These are phyloP conservation scores for Salpingus planirostris DNA, from an alignment of 2,888 invertebrate genomes.

Conservation along the genomic window DNA sequence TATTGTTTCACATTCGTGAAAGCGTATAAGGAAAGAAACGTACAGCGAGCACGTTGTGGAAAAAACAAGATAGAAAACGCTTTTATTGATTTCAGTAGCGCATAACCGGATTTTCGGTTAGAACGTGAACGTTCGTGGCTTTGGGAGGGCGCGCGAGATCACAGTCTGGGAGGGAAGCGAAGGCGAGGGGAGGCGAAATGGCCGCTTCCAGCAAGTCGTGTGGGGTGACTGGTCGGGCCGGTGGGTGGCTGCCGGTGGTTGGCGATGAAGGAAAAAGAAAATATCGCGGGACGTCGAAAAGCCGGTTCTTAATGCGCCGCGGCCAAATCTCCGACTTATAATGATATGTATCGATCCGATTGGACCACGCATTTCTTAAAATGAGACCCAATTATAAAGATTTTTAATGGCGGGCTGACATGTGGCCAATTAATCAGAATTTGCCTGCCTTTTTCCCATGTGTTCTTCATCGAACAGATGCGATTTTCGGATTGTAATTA, in stretches of 20 bases:
- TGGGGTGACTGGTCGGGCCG: conserved; percentile 24
- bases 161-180: conserved; percentile 24
- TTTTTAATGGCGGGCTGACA: no score
- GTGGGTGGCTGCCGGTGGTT: conserved; percentile 21
- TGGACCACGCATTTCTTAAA: no score
- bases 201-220: conserved; percentile 30
- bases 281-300: conserved; percentile 21
- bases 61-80: conserved; percentile 36
- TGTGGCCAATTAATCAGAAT: no score
- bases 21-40: conserved; percentile 19
- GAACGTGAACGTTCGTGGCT: conserved; percentile 26
- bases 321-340: no score
- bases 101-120: conserved; percentile 49
- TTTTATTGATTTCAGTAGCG: conserved; percentile 66
- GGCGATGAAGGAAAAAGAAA: conserved; percentile 23
- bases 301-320: conserved; percentile 17
- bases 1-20: conserved; percentile 26
- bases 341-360: no score
- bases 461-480: no score
- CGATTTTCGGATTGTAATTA: no score
- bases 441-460: no score
- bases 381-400: no score
- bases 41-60: conserved; percentile 20
- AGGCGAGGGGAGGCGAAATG: conserved; percentile 32
- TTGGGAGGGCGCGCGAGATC: conserved; percentile 8